Evolutionary conservation across 2,113 vertebrate species (phyloP).

Genomic region (Upupa epops): DNA sequence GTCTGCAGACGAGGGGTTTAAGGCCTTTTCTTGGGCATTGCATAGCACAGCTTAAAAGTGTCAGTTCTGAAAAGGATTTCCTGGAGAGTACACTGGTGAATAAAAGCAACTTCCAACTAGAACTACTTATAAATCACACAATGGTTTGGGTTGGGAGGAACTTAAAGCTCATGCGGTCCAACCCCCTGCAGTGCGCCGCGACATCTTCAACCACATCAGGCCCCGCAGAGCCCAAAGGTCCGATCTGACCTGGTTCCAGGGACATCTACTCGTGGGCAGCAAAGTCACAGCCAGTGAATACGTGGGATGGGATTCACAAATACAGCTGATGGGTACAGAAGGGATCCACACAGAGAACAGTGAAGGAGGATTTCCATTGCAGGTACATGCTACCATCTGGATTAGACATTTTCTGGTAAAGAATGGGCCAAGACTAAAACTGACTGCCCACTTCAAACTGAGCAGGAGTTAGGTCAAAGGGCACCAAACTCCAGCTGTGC

Average conservation of each 20-base stretch:
- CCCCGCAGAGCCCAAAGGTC: not conserved
- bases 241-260: not conserved
- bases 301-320: accelerated
- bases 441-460: not conserved
- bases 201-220: not conserved
- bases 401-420: not conserved
- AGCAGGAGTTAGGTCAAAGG: not conserved
- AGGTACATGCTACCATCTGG: not conserved
- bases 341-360: accelerated
- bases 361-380: not conserved
- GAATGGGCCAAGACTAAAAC: not conserved
- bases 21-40: not conserved
- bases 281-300: not conserved
- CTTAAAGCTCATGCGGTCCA: not conserved
- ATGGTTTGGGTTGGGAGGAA: not conserved
- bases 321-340: not conserved
- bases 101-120: not conserved
- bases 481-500: not conserved
- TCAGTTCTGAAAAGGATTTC: not conserved
- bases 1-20: not conserved
- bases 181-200: not conserved
- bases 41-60: not conserved
- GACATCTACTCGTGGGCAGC: not conserved
- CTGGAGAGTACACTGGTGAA: not conserved
- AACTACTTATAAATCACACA: not conserved